These are phyloP conservation scores for Leptinotarsa defecta DNA, from an alignment of 1,140 invertebrate genomes.

Conservation along the genomic window DNA sequence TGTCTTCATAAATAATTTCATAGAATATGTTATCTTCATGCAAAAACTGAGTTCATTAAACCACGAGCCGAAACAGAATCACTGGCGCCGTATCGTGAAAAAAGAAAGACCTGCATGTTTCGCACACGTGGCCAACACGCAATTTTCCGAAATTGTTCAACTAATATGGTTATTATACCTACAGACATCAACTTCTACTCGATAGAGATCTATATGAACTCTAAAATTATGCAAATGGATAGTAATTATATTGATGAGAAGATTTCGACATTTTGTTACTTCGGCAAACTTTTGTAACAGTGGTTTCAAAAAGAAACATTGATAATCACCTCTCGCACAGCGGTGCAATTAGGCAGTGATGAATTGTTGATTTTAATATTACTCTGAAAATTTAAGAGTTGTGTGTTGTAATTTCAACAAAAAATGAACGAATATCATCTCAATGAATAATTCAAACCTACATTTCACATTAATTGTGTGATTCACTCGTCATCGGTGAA, in stretches of 20 bases:
- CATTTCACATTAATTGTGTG: too few species aligned
- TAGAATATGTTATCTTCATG: too few species aligned
- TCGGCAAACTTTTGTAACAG: background rate
- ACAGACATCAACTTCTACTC: constrained; percentile 6
- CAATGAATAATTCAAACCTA: too few species aligned
- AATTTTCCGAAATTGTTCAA: constrained; percentile 19
- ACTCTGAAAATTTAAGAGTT: too few species aligned
- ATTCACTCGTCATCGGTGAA: too few species aligned
- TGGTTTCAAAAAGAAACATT: background rate
- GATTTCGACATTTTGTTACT: background rate
- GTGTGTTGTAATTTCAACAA: too few species aligned
- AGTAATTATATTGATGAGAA: constrained; percentile 7
- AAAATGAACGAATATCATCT: too few species aligned
- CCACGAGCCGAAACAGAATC: background rate
- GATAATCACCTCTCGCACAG: too few species aligned
- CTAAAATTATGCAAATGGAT: constrained; percentile 24
- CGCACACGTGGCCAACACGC: constrained; percentile 21
- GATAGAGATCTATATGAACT: constrained; percentile 25
- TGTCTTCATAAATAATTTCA: too few species aligned
- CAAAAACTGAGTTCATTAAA: background rate
- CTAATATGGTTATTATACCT: constrained; percentile 20
- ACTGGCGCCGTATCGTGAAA: constrained; percentile 10
- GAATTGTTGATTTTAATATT: too few species aligned
- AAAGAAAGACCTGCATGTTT: constrained; percentile 10
- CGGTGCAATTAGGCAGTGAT: too few species aligned